Evolutionary conservation across 2,113 vertebrate genomes (phyloP), one percentile per base, ranked within the genome.

Genomic region (Dolichotis patagonum): DNA sequence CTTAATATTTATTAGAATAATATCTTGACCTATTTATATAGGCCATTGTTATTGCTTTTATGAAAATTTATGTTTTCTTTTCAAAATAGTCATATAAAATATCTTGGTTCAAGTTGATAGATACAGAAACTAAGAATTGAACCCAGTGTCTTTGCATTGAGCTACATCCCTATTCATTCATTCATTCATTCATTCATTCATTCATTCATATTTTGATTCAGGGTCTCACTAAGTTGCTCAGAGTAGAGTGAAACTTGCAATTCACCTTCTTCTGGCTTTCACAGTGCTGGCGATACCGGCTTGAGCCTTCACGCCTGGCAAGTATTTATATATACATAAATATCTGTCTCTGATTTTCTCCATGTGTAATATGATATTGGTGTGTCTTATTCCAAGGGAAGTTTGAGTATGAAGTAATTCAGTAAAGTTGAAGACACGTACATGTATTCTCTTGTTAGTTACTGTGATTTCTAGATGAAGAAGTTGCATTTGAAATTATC

Each of bases 401-500:
- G 19, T 10, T 46, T 95, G 52, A 94, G 7, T 60, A 88, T 85
- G 89, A 60, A 77, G 43, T 60, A 91, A 91, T 1, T 30, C 26
- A 85, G 10, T 80, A 0, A 17, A 54, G 43, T 67, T 52, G 63
- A 28, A 78, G 46, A 30, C 73, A 41, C 75, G 46, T 35, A n/a
- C 75, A 54, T 46, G 58, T 65, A 38, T 69, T 91, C 30, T 60
- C 46, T 71, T 94, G 2, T 69, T 80, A 71, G 69, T 83, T 63
- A 38, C 0, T 16, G 43, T 94, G 20, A 84, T 77, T 92, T 87
- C 41, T 90, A 85, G 26, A 63, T 78, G 38, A 38, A 14, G 32
- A 62, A 7, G 35, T n/a, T 96, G 24, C 90, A 81, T 92, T 80
- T 81, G 58, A 65, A 84, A 94, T 96, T 91, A 22, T 83, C 65